Evolutionary conservation across 2,113 vertebrate species (phyloP), one percentile per base, ranked within the genome.

Genomic region (Chlorodrepanis virens): DNA sequence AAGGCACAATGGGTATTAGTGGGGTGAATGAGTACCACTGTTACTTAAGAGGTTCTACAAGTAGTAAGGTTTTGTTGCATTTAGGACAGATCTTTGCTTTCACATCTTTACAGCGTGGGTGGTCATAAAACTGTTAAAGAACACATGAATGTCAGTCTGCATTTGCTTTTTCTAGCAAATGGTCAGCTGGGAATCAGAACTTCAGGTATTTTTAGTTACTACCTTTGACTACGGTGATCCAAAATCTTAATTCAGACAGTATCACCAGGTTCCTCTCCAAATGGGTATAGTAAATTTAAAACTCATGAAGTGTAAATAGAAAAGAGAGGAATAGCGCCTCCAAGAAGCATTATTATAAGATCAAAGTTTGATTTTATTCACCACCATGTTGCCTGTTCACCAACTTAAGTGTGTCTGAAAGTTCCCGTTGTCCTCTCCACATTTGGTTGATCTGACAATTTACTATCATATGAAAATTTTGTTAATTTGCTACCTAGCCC

Each of bases 21-120:
- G 53, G 37, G 14, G 23, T 87, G 56, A 91, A n/a, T 0, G 0
- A 11, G 1, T 42, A 19, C 72, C 5, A 5, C 31, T 71, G 11
- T 54, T 86, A 50, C 28, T n/a, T 69, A 63, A 67, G 29, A 88
- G 24, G 10, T 69, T 72, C 54, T 78, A 7, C 40, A 65, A 45
- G 16, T 65, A 84, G 10, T 35, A 78, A 45, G 17, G 50, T 53
- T 77, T 80, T 68, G 69, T 9, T 53, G 33, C 35, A 90, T 86
- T 94, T 87, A 35, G 77, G 52, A 50, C 44, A 93, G 54, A 29
- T 59, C 37, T 76, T 93, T 79, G 28, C 39, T 81, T 83, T 90
- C 9, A 13, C 24, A 59, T 77, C 40, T 67, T 65, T 29, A 18
- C 33, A 67, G 21, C 37, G 31, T 7, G 79, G 28, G 20, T 75